Evolutionary conservation across 2,797 vertebrate species (phyloP).

Genomic region (Poeciliopsis paucimaculata): DNA sequence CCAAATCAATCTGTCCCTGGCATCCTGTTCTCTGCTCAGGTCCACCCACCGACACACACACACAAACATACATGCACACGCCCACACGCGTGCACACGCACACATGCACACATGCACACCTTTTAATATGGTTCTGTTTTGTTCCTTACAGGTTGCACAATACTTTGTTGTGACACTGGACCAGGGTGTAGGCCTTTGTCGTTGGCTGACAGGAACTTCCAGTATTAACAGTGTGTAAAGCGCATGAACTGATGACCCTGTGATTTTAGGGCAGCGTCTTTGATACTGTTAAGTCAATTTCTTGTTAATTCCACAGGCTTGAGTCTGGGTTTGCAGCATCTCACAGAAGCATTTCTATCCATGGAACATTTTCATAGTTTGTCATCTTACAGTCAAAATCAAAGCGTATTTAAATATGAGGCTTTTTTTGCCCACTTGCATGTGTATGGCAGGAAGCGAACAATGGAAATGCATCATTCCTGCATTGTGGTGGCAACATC

Average conservation of each 20-base stretch:
- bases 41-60: conserved; percentile 31
- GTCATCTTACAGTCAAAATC: neutral
- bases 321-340: neutral
- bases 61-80: neutral
- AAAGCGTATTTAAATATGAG: neutral
- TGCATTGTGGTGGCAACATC: neutral
- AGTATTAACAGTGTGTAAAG: conserved; percentile 23
- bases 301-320: neutral
- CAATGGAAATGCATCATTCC: neutral
- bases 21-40: conserved; percentile 40
- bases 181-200: conserved; percentile 40
- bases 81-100: neutral
- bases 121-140: conserved; percentile 55
- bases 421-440: neutral
- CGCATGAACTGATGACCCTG: conserved; percentile 13
- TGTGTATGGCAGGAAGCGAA: neutral
- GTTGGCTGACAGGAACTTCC: conserved; percentile 26
- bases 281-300: neutral
- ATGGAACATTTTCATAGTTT: neutral
- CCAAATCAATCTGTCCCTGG: conserved; percentile 69
- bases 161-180: conserved; percentile 31
- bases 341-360: neutral
- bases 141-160: conserved; percentile 51
- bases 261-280: conserved; percentile 3
- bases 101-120: conserved; percentile 11